Evolutionary conservation across 2,113 vertebrate genomes (phyloP).

Genomic region (Octodon degus): DNA sequence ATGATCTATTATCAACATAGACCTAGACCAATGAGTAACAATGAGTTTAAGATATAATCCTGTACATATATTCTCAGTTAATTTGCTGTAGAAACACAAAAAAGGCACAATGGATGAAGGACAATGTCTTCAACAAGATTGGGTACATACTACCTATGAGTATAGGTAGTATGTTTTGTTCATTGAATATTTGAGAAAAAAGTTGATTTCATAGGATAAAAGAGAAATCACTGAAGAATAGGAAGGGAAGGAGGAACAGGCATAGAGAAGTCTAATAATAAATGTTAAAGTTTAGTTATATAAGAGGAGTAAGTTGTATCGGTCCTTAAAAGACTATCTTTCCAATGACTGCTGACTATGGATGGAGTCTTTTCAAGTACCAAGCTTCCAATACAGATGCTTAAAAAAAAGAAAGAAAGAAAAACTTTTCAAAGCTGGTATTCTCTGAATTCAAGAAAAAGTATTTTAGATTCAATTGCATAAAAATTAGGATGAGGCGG

Average conservation of each 20-base stretch:
- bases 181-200: background rate
- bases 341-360: background rate
- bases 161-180: background rate
- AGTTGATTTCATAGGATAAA: background rate
- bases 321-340: background rate
- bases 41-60: background rate
- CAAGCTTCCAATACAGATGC: background rate
- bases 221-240: background rate
- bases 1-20: background rate
- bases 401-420: background rate
- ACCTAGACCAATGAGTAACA: background rate
- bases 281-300: background rate
- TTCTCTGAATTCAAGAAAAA: background rate
- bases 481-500: background rate
- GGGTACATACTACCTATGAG: background rate
- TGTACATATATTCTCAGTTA: background rate
- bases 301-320: background rate
- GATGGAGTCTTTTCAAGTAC: background rate
- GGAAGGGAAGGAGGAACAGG: background rate
- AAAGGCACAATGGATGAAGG: background rate
- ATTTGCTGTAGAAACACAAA: background rate
- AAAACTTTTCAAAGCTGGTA: background rate
- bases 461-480: too few species aligned
- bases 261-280: background rate
- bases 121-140: background rate